These are phyloP conservation scores for Tautogolabrus adspersus DNA, from an alignment of 2,113 vertebrate genomes.

Conservation along the genomic window DNA sequence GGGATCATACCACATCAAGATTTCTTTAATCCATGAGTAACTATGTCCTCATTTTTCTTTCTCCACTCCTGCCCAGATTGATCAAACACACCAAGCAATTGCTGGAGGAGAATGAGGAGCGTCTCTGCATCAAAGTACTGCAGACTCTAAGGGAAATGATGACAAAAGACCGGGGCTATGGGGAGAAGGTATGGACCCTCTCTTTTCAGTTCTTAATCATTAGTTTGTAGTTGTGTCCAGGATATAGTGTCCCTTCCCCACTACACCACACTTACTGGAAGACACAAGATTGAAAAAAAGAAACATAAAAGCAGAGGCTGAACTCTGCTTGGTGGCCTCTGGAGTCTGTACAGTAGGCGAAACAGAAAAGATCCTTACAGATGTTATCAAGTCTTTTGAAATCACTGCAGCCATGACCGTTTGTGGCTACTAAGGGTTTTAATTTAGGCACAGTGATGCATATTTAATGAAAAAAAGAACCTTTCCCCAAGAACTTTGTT, in stretches of 20 bases:
- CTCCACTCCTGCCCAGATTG: conserved; percentile 82
- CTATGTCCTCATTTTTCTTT: background rate
- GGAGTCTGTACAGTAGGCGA: background rate
- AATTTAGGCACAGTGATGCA: background rate
- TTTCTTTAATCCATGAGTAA: background rate
- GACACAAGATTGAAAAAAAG: background rate
- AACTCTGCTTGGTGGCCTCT: background rate
- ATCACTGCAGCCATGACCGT: background rate
- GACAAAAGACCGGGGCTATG: conserved; percentile 97
- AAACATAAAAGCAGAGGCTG: background rate
- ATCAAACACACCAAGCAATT: conserved; percentile 99
- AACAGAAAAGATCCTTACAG: conserved; percentile 3
- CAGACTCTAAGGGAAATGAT: conserved; percentile 99
- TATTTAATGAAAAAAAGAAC: background rate
- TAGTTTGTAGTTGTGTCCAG: background rate
- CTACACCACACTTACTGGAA: background rate
- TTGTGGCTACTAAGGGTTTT: background rate
- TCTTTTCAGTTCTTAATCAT: conserved; percentile 28
- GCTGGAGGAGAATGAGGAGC: conserved; percentile 97
- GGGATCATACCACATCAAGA: background rate
- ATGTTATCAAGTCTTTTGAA: background rate
- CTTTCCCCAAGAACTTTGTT: background rate
- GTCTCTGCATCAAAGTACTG: conserved; percentile 97
- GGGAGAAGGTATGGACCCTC: conserved; percentile 93
- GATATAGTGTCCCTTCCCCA: conserved; percentile 2